These are phyloP conservation scores for Ranitomeya imitator DNA, from an alignment of 2,113 vertebrate genomes.

Conservation along the genomic window DNA sequence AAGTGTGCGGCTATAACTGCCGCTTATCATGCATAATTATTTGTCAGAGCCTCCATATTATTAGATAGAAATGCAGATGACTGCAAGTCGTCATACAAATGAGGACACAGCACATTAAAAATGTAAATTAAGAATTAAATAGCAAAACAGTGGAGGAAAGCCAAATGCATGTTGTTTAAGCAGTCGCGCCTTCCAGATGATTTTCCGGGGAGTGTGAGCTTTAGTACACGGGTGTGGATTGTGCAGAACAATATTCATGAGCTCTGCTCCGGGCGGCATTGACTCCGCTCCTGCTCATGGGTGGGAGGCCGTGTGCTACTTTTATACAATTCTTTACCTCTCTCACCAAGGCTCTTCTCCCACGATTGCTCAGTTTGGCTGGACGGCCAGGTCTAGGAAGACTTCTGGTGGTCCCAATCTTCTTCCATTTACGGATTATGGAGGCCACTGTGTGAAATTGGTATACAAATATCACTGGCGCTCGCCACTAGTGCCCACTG, in stretches of 20 bases:
- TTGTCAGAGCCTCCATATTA: slow-evolving; percentile 60
- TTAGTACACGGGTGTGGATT: background rate
- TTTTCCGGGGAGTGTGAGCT: slow-evolving; percentile 45
- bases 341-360: too few relatives aligned
- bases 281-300: background rate
- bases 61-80: slow-evolving; percentile 66
- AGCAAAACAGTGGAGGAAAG: slow-evolving; percentile 72
- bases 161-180: slow-evolving; percentile 67
- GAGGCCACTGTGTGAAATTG: too few relatives aligned
- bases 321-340: background rate
- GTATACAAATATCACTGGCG: too few relatives aligned
- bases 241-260: background rate
- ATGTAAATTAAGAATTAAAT: slow-evolving; percentile 75
- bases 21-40: slow-evolving; percentile 65
- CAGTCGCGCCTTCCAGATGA: slow-evolving; percentile 65
- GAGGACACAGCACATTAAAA: slow-evolving; percentile 71
- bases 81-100: slow-evolving; percentile 65
- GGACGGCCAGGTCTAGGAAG: too few relatives aligned
- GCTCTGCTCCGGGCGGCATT: background rate
- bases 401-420: too few relatives aligned
- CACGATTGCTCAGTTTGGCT: too few relatives aligned
- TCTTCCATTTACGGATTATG: too few relatives aligned
- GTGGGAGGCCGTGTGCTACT: background rate
- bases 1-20: slow-evolving; percentile 38
- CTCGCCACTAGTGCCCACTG: too few relatives aligned